Evolutionary conservation across 1,140 invertebrate species (phyloP).

Genomic region (Ctenoplectra terminalis): DNA sequence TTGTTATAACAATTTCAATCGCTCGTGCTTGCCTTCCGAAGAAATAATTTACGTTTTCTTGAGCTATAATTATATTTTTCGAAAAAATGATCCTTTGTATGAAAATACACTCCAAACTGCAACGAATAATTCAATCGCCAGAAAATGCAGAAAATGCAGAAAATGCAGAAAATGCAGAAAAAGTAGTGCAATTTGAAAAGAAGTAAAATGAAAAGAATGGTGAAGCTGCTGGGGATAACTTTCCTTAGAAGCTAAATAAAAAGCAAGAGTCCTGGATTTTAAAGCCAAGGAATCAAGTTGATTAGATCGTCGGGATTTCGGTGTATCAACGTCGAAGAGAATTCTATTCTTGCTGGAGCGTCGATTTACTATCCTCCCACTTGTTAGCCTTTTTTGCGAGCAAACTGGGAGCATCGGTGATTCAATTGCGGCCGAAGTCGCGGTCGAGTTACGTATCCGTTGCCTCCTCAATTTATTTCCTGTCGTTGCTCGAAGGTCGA

Average conservation of each 20-base stretch:
- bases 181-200: background rate
- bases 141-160: too few species aligned
- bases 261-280: background rate
- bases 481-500: constrained; percentile 11
- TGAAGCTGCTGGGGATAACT: background rate
- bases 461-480: constrained; percentile 57
- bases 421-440: constrained; percentile 59
- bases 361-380: constrained; percentile 55
- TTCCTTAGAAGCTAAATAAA: background rate
- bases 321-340: constrained; percentile 43
- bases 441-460: constrained; percentile 54
- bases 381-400: constrained; percentile 57
- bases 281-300: constrained; percentile 11
- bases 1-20: too few species aligned
- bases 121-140: too few species aligned
- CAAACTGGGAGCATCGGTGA: constrained; percentile 39
- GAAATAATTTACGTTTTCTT: too few species aligned
- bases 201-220: background rate
- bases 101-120: too few species aligned
- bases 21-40: too few species aligned
- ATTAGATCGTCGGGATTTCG: constrained; percentile 35
- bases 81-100: too few species aligned
- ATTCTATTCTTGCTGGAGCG: constrained; percentile 38
- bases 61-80: too few species aligned
- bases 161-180: too few species aligned